Percentiles rank a stretch among this genome's conserved stretches.
phyloP scores from a whole-genome alignment of 2,797 vertebrate genomes.

The Pseudomugil gertrudae region DNA sequence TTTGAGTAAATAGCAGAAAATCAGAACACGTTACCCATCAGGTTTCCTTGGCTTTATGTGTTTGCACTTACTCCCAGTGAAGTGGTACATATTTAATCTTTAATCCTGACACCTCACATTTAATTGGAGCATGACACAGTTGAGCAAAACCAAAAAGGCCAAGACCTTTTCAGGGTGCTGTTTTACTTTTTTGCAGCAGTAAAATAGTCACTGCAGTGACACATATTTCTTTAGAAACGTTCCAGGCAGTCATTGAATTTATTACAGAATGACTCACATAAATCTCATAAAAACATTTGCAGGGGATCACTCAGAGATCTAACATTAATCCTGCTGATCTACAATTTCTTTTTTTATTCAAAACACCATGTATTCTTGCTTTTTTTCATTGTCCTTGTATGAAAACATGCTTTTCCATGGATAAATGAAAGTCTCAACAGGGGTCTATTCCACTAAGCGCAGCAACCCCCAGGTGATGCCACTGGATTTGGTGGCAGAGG shows the following conservation, averaged over 20 bases:
- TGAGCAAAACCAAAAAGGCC: constrained; percentile 58
- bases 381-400: constrained; percentile 14
- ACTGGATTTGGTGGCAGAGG: constrained; percentile 69
- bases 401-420: constrained; percentile 25
- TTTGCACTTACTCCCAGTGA: constrained; percentile 55
- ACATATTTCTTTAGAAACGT: constrained; percentile 21
- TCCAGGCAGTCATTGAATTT: constrained; percentile 10
- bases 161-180: constrained; percentile 65
- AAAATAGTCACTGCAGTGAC: constrained; percentile 12
- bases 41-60: constrained; percentile 55
- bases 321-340: not conserved
- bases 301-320: constrained; percentile 1
- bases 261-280: constrained; percentile 1
- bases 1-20: constrained; percentile 46
- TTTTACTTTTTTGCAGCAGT: constrained; percentile 36
- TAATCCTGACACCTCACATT: constrained; percentile 62
- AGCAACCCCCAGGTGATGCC: constrained; percentile 73
- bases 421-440: constrained; percentile 36
- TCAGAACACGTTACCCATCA: constrained; percentile 40
- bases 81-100: constrained; percentile 68
- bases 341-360: constrained; percentile 19
- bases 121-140: constrained; percentile 67
- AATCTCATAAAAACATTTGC: not conserved
- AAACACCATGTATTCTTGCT: not conserved
- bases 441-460: constrained; percentile 48